These are phyloP conservation scores for Callionymus lyra DNA, from an alignment of 2,113 vertebrate genomes.

Conservation along the genomic window DNA sequence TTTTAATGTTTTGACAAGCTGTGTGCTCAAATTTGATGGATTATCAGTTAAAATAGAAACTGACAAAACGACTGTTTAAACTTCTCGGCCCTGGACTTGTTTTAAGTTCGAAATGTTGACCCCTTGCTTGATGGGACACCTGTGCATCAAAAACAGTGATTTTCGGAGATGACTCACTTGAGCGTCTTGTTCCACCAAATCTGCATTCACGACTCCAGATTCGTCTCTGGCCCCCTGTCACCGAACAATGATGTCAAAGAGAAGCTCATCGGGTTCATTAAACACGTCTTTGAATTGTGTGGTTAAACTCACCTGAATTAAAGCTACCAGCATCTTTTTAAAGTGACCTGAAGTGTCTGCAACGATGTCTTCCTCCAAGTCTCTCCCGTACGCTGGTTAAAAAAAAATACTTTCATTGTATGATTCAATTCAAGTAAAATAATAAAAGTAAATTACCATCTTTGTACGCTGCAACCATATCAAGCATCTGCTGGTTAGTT, in stretches of 20 bases:
- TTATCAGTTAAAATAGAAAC: too few species aligned
- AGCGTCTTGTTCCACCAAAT: constrained; percentile 84
- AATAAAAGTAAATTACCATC: constrained; percentile 73
- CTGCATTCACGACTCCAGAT: constrained; percentile 80
- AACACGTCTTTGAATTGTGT: too few species aligned
- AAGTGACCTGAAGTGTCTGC: constrained; percentile 90
- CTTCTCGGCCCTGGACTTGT: too few species aligned
- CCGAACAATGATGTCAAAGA: constrained; percentile 1
- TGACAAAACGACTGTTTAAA: too few species aligned
- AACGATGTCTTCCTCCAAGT: constrained; percentile 79
- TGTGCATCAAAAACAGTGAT: too few species aligned
- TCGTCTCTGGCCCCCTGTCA: constrained; percentile 84
- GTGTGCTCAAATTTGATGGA: too few species aligned
- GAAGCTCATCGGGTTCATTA: too few species aligned
- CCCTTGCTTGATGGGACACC: too few species aligned
- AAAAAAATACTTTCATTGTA: background rate
- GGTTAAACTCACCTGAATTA: constrained; percentile 77
- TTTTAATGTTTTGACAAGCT: too few species aligned
- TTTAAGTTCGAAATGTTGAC: too few species aligned
- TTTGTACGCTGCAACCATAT: constrained; percentile 82
- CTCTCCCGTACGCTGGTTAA: constrained; percentile 74
- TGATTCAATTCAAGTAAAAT: background rate
- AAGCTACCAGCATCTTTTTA: constrained; percentile 92
- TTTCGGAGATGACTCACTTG: constrained; percentile 66
- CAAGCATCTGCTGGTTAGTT: constrained; percentile 78